Base-by-base conservation (phyloP, 2,888 invertebrate species). In the Aquatica leii region DNA sequence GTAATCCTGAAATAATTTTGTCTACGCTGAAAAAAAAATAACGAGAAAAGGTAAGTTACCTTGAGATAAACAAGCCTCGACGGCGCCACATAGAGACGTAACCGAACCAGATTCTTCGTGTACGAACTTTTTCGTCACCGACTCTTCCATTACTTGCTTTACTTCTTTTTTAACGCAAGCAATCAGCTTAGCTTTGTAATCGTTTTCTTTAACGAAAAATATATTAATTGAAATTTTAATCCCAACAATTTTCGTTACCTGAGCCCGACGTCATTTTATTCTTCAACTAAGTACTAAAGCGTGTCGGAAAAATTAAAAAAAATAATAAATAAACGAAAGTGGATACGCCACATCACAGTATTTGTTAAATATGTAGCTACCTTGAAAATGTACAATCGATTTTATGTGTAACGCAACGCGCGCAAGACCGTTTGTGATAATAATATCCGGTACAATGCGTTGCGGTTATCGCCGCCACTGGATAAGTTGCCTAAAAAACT, bases 71-170 rank as follows among this genome's bases (percentile, higher is more conserved):
- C 96, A 96, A 2, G 92, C 89, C 81, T 97, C 96, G 1, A 97
- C 95, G 0, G 95, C 93, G 15, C 91, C 93, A 80, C 96, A 97
- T 0, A 97, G 84, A 0, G 95, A 90, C n/a, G 93, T 95, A 48
- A 97, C 93, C 55, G 92, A 92, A 65, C 94, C 92, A 76, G 95
- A 95, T 76, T 96, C 95, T 82, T 96, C 94, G 79, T 95, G 94
- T 9, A 97, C 92, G 78, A 92, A 94, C 82, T 95, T 95, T 71
- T 92, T 87, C 15, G 95, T 96, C 9, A 96, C 96, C 18, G 96
- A 94, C 81, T 97, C 96, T 84, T 97, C 97, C 96, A 97, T 97
- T 62, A 97, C 89, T 81, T 95, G 94, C 80, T 97, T 97, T 58
- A 97, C 96, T 86, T 97, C 94, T 79, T 93, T 93, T 82, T 94